These are phyloP conservation scores for Serranochromis macrocephalus DNA, from an alignment of 2,113 vertebrate genomes.

Conservation along the genomic window DNA sequence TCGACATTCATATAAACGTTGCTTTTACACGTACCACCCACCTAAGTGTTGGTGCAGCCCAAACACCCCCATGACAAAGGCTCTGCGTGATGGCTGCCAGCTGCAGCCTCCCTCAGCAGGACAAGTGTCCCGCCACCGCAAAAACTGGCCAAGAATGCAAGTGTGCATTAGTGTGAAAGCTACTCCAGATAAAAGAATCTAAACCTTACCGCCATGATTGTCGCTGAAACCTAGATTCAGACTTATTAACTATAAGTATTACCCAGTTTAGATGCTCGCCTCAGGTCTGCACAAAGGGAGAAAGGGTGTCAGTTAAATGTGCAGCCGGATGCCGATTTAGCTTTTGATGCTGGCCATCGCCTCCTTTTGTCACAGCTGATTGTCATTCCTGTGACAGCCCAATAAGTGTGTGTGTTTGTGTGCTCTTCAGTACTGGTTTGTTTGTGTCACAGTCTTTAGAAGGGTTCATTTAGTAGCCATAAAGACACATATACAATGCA, in stretches of 20 bases:
- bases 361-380: neutral
- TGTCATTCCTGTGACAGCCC: constrained; percentile 9
- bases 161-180: neutral
- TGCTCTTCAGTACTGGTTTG: neutral
- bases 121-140: neutral
- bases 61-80: neutral
- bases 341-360: neutral
- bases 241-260: neutral
- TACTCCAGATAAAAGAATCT: neutral
- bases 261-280: constrained; percentile 35
- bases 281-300: neutral
- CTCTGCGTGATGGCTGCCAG: neutral
- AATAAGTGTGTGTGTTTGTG: neutral
- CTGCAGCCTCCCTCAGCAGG: neutral
- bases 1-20: neutral
- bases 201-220: neutral
- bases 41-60: neutral
- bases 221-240: neutral
- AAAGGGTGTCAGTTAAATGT: constrained; percentile 13
- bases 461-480: constrained; percentile 24
- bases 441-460: constrained; percentile 27
- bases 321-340: constrained; percentile 2
- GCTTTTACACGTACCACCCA: neutral
- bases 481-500: constrained; percentile 26
- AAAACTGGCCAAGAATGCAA: neutral